Evolutionary conservation across 2,888 invertebrate species (phyloP).

Genomic region (Eudemis profundana): DNA sequence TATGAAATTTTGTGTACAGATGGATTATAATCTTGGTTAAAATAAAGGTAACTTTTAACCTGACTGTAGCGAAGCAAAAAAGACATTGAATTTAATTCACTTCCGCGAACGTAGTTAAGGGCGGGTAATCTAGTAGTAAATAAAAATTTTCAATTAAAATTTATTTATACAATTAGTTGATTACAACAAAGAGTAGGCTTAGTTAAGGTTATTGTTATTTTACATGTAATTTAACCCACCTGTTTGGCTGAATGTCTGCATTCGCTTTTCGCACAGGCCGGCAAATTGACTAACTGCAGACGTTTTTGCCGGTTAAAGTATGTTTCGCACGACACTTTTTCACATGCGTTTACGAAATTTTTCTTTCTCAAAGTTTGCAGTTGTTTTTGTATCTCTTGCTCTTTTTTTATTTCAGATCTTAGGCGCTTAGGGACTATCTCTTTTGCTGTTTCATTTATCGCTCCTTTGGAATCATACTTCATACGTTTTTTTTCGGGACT

Average conservation of each 20-base stretch:
- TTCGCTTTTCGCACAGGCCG: slow-evolving; percentile 60
- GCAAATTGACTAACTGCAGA: slow-evolving; percentile 64
- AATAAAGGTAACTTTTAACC: no score
- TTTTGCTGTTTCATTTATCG: not conserved
- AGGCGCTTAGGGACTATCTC: slow-evolving; percentile 38
- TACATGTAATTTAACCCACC: slow-evolving; percentile 55
- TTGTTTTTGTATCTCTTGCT: slow-evolving; percentile 56
- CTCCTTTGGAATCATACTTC: slow-evolving; percentile 48
- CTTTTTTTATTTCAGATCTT: slow-evolving; percentile 55
- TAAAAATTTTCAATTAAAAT: no score
- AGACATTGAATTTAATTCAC: no score
- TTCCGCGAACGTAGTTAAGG: no score
- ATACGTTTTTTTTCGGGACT: slow-evolving; percentile 64
- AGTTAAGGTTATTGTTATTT: no score
- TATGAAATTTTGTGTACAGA: no score
- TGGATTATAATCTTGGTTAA: no score
- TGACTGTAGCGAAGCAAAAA: no score
- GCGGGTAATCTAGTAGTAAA: no score
- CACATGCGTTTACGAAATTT: slow-evolving; percentile 74
- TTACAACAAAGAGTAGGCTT: no score
- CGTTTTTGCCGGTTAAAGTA: slow-evolving; percentile 65
- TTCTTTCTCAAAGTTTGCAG: slow-evolving; percentile 52
- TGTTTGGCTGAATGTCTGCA: slow-evolving; percentile 63
- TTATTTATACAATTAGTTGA: no score
- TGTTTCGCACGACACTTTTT: slow-evolving; percentile 66